Evolutionary conservation across 2,113 vertebrate genomes (phyloP), one percentile per base, ranked within the genome.

Genomic region (Clupea harengus): DNA sequence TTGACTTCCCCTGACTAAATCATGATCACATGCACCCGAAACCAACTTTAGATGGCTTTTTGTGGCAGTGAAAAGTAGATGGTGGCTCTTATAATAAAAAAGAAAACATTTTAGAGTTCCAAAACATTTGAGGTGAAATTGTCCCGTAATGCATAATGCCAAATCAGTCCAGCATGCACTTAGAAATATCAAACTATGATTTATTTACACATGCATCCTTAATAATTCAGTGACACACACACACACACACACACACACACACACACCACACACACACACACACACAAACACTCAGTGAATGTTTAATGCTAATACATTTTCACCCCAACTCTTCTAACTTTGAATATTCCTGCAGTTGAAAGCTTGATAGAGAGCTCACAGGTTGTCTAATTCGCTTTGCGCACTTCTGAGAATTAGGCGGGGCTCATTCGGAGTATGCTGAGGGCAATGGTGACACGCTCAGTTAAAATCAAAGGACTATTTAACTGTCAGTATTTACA

Each of bases 271-370:
- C 28, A 88, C 85, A 94, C 93, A 89, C 91, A 94, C 90, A 92
- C 90, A 93, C 92, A 92, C 52, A 45, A 46, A 50, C 20, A 45
- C 83, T 93, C 87, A 91, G 88, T 91, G 87, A 90, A 94, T 94
- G 92, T 93, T 94, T 91, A 89, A 92, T 91, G 91, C 86, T 87
- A 89, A 92, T 88, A 92, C 89, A 92, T 93, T 92, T 91, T 81
- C 87, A 90, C 84, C 85, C 84, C 85, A 88, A 85, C 89, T 78
- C 85, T 88, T 88, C 83, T 85, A 88, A 84, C 89, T 81, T 87
- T 90, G 87, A 86, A 87, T 85, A 87, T 90, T 85, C 64, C 81
- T 84, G 82, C 64, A 89, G 82, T 84, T 88, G 82, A 82, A 78
- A 49, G 28, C 32, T 78, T 78, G 28, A 32, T 4, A 17, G 72